Evolutionary conservation across 2,113 vertebrate species (phyloP).

Genomic region (Chauna torquata): DNA sequence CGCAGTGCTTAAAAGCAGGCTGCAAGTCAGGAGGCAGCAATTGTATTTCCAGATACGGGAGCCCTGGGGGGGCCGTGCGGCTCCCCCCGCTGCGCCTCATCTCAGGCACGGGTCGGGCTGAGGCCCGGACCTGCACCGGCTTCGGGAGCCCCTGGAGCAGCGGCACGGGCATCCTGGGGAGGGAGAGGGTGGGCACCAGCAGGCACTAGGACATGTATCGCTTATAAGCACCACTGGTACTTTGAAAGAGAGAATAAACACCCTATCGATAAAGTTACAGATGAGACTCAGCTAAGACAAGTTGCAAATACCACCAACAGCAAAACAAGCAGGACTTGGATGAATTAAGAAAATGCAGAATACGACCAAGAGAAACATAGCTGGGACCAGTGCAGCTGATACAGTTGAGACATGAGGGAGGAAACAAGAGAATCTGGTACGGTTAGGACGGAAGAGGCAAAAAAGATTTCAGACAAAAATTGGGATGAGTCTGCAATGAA

Average conservation of each 20-base stretch:
- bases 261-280: background rate
- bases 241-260: background rate
- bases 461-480: background rate
- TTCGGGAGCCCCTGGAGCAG: background rate
- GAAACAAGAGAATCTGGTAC: background rate
- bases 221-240: background rate
- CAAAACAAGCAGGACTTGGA: background rate
- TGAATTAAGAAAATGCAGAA: background rate
- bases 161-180: accelerated
- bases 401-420: background rate
- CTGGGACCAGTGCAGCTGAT: background rate
- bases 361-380: background rate
- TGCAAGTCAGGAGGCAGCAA: background rate
- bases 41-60: background rate
- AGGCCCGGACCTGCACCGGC: background rate
- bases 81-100: background rate
- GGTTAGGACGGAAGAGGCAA: background rate
- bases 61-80: background rate
- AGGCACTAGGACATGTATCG: background rate
- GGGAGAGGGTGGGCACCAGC: accelerated
- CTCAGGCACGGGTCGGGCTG: background rate
- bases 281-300: background rate
- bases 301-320: background rate
- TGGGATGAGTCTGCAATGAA: background rate
- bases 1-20: background rate